Conservation (phyloP, 64 coral and sea anemone species). For the Actinia equina region DNA sequence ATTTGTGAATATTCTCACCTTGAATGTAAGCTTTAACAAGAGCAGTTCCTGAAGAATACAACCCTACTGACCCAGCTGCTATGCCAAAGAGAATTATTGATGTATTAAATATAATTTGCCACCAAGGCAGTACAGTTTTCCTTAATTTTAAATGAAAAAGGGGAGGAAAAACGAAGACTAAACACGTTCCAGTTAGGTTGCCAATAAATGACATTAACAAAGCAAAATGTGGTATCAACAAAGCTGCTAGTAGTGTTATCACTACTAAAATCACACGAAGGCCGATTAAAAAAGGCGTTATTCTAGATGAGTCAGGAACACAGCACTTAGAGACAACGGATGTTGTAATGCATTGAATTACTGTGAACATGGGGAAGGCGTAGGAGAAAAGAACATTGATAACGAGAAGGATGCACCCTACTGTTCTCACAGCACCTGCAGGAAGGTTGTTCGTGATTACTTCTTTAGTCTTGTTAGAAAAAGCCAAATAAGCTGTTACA, state of each 20-base stretch:
- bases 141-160: conserved; percentile 15
- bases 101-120: conserved; percentile 3
- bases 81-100: conserved; percentile 15
- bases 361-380: conserved; percentile 65
- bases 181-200: conserved; percentile 7
- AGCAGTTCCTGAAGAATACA: not conserved
- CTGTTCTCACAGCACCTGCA: conserved; percentile 24
- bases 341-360: conserved; percentile 39
- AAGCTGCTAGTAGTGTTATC: not conserved
- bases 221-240: conserved; percentile 27
- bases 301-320: not conserved
- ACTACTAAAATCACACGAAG: not conserved
- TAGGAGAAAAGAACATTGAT: conserved; percentile 59
- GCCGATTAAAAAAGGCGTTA: not conserved
- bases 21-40: conserved; percentile 18
- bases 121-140: not conserved
- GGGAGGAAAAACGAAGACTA: conserved; percentile 12
- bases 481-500: conserved; percentile 43
- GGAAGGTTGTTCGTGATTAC: conserved; percentile 58
- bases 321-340: conserved; percentile 35
- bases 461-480: conserved; percentile 36
- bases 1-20: not conserved
- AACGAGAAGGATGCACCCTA: conserved; percentile 32
- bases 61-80: conserved; percentile 2
- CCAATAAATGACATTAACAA: conserved; percentile 25